Base-by-base conservation (phyloP, 1,140 invertebrate genomes). In the Hormaphis cornu region DNA sequence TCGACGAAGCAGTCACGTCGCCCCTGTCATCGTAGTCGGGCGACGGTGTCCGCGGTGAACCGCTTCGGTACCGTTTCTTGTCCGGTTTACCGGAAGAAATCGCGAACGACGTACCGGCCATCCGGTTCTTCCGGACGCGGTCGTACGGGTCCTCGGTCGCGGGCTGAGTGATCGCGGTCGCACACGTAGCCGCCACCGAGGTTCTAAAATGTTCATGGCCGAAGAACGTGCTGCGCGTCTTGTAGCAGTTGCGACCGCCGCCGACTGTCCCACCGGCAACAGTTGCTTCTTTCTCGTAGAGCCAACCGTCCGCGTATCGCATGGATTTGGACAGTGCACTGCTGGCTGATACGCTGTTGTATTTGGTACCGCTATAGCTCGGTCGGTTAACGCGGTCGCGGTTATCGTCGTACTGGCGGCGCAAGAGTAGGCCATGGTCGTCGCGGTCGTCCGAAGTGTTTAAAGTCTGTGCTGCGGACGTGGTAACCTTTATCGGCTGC, bases 281-380 rank as follows among this genome's bases (percentile, higher is more conserved):
- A n/a, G n/a, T n/a, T n/a, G n/a, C n/a, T n/a, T 88, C 84, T 3
- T 87, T 88, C 69, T 88, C 87, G 73, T 90, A 90, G 1, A 90
- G 81, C 88, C 88, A 90, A 33, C 87, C 86, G 72, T 90, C 88
- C 1, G 86, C 86, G 78, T 89, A 90, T 72, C 89, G 86, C 88
- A 90, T 90, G 75, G 87, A 89, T 76, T 87, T 87, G 44, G 86
- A 87, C 70, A 90, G 76, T 6, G 84, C 79, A 71, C 81, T 83
- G 16, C 82, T 80, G 18, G 79, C 79, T 54, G 79, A 80, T 72
- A 81, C 78, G 35, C 74, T 75, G n/a, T 74, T 74, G 71, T 74
- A 77, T 46, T 74, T 77, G 63, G 71, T 58, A 30, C 59, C 46
- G 59, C 71, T 70, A 7, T 74, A 54, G 8, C 71, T 72, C 37